Evolutionary conservation across 2,888 invertebrate species (phyloP).

Genomic region (Hydrotaea cyrtoneurina): DNA sequence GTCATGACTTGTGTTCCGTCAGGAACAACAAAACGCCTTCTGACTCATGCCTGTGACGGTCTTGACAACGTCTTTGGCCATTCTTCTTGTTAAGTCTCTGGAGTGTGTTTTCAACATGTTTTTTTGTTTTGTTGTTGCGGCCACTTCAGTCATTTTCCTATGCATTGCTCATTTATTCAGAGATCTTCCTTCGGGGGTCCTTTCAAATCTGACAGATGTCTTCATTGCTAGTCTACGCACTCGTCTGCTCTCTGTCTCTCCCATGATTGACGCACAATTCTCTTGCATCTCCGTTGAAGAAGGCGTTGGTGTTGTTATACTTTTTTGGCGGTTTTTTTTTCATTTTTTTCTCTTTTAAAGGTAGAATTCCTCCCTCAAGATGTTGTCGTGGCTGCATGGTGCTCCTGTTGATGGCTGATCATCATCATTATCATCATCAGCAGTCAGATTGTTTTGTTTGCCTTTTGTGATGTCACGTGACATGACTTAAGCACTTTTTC

Average conservation of each 20-base stretch:
- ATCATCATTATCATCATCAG: background rate
- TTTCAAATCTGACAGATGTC: slow-evolving; percentile 33
- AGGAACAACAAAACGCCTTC: slow-evolving; percentile 25
- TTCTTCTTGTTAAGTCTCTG: background rate
- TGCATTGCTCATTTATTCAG: slow-evolving; percentile 1
- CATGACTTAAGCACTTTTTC: slow-evolving; percentile 54
- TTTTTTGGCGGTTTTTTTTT: slow-evolving; percentile 11
- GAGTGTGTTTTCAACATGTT: background rate
- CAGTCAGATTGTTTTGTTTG: slow-evolving; percentile 1
- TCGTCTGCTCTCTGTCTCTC: too few relatives aligned
- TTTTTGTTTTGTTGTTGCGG: background rate
- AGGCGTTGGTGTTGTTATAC: slow-evolving; percentile 20
- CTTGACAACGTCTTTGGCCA: background rate
- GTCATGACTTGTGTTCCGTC: slow-evolving; percentile 22
- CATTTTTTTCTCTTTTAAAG: background rate
- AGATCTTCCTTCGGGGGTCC: background rate
- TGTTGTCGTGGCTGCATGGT: background rate
- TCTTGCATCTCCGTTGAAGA: background rate
- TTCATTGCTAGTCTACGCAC: too few relatives aligned
- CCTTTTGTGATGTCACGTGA: slow-evolving; percentile 47
- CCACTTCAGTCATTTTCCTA: slow-evolving; percentile 12
- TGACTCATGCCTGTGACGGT: background rate
- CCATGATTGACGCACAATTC: background rate
- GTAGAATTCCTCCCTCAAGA: background rate
- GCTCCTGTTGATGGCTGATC: background rate